Conservation (phyloP, 2,113 vertebrate species). For the Dendrocopos noguchii region DNA sequence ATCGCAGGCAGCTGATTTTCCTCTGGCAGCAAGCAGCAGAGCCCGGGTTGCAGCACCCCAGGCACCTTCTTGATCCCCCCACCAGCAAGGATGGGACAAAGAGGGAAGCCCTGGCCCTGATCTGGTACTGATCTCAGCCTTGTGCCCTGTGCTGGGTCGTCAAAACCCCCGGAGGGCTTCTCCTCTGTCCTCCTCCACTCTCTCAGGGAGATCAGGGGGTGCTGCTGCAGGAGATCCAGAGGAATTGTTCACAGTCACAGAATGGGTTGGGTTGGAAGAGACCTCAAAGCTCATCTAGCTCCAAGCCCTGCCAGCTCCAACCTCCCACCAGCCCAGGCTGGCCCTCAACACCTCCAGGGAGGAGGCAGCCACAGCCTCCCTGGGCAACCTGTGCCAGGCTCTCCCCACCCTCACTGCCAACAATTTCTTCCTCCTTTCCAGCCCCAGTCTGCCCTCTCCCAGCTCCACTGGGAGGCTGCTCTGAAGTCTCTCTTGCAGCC, state of each 20-base stretch:
- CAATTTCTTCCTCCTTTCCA: no score
- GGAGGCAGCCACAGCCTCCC: no score
- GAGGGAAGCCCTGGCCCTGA: neutral
- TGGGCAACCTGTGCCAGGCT: no score
- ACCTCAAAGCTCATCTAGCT: no score
- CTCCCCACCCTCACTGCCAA: no score
- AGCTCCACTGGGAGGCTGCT: no score
- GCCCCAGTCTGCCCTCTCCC: no score
- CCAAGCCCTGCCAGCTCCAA: no score
- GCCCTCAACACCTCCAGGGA: no score
- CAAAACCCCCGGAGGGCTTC: neutral
- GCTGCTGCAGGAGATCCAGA: neutral
- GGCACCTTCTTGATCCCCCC: neutral
- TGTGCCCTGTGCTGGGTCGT: neutral
- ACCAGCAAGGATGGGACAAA: rapidly evolving
- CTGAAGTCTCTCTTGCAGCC: no score
- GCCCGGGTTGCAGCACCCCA: rapidly evolving
- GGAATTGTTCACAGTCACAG: neutral
- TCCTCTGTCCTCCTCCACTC: neutral
- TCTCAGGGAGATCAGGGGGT: neutral
- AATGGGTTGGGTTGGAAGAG: no score
- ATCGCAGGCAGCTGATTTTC: conserved; percentile 28
- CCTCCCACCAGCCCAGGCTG: no score
- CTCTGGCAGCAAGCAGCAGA: neutral
- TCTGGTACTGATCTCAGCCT: neutral